These are phyloP conservation scores for Ichneumoninae sp. DNA, from an alignment of 2,888 invertebrate species.

Conservation along the genomic window DNA sequence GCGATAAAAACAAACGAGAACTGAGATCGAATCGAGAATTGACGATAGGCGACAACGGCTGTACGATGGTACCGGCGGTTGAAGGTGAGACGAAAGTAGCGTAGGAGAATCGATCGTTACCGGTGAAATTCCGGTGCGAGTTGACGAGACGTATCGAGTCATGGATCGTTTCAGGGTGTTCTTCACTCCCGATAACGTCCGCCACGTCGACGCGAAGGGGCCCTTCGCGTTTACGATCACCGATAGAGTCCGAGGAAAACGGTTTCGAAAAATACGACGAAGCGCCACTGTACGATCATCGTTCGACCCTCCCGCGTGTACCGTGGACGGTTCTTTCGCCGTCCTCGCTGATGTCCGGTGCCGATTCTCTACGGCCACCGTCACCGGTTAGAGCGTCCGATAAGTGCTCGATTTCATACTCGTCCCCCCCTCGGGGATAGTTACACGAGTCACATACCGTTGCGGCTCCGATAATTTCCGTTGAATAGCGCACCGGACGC, in stretches of 20 bases:
- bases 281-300: conserved; percentile 75
- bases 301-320: conserved; percentile 71
- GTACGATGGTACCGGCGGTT: conserved; percentile 41
- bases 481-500: conserved; percentile 72
- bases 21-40: conserved; percentile 64
- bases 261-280: conserved; percentile 78
- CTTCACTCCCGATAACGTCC: conserved; percentile 73
- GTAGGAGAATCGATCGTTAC: conserved; percentile 62
- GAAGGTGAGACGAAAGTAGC: conserved; percentile 8
- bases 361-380: conserved; percentile 53
- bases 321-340: conserved; percentile 26
- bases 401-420: conserved; percentile 78
- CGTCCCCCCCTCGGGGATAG: conserved; percentile 76
- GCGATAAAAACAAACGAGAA: conserved; percentile 67
- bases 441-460: conserved; percentile 76
- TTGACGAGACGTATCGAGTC: conserved; percentile 67
- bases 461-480: conserved; percentile 76
- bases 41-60: conserved; percentile 32
- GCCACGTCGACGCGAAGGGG: conserved; percentile 78
- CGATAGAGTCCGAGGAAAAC: conserved; percentile 77
- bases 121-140: conserved; percentile 55
- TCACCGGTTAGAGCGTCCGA: conserved; percentile 70
- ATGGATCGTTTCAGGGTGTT: conserved; percentile 64
- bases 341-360: conserved; percentile 52
- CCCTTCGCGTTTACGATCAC: conserved; percentile 80